Conservation (phyloP, 2,888 invertebrate species). For the Ypsolopha sequella region DNA sequence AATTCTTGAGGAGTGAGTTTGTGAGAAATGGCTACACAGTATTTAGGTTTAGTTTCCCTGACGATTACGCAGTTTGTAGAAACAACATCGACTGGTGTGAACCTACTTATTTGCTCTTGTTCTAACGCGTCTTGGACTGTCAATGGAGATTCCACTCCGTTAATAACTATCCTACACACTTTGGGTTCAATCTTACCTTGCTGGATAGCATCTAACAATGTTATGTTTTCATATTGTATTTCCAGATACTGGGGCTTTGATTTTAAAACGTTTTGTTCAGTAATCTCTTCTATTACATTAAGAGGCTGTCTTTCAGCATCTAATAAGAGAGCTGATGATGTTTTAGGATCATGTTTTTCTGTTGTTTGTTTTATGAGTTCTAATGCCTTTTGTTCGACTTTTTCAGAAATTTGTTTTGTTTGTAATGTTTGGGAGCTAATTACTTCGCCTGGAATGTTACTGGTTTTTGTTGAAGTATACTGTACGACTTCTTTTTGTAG, state of each 20-base stretch:
- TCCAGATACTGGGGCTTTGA: constrained; percentile 30
- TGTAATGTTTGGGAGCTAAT: constrained; percentile 1
- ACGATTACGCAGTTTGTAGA: constrained; percentile 74
- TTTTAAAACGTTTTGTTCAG: constrained; percentile 54
- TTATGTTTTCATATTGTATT: constrained; percentile 56
- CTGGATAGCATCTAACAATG: constrained; percentile 74
- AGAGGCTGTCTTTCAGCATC: constrained; percentile 60
- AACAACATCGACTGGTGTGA: constrained; percentile 76
- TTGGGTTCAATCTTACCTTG: constrained; percentile 76
- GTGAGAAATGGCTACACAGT: constrained; percentile 68
- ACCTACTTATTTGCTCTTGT: constrained; percentile 75
- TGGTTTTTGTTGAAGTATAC: constrained; percentile 4
- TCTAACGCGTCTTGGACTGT: constrained; percentile 79
- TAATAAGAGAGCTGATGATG: constrained; percentile 45
- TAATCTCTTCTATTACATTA: constrained; percentile 58
- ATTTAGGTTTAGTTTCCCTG: constrained; percentile 63
- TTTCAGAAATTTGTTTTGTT: not conserved
- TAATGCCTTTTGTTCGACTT: not conserved
- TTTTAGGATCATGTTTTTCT: constrained; percentile 30
- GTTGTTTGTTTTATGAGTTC: not conserved
- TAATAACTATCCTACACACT: constrained; percentile 72
- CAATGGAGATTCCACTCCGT: constrained; percentile 71
- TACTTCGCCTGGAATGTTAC: not conserved
- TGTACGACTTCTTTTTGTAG: constrained; percentile 5
- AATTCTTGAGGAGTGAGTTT: constrained; percentile 78